These are phyloP conservation scores for Numenius arquata DNA, from an alignment of 2,113 vertebrate genomes.

Conservation along the genomic window DNA sequence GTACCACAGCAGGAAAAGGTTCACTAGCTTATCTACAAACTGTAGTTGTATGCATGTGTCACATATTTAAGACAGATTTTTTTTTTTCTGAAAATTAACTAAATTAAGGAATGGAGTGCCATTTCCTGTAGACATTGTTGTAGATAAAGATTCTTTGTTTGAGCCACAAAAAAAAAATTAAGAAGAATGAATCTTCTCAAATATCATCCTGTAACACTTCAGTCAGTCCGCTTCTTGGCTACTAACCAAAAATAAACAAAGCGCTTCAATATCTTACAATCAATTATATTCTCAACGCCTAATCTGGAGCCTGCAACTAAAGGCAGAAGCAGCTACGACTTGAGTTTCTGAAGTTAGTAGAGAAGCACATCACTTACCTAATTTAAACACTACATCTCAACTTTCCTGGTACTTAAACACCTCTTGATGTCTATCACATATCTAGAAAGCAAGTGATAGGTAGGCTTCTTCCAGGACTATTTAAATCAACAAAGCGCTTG, in stretches of 20 bases:
- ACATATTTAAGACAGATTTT: not conserved
- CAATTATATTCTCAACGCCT: not conserved
- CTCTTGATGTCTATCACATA: not conserved
- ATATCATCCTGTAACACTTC: not conserved
- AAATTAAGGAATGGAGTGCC: not conserved
- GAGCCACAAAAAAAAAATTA: not conserved
- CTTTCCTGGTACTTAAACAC: not conserved
- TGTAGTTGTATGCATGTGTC: not conserved
- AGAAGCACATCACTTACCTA: not conserved
- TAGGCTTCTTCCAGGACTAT: not conserved
- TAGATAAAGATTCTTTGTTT: not conserved
- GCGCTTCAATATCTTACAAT: not conserved
- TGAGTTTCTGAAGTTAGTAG: not conserved
- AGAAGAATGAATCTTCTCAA: not conserved
- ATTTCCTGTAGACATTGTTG: not conserved
- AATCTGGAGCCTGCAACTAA: not conserved
- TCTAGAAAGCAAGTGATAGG: not conserved
- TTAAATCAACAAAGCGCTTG: not conserved
- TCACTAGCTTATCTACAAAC: not conserved
- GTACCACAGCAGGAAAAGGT: accelerated
- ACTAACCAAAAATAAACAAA: not conserved
- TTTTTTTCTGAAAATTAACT: not conserved
- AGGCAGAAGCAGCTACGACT: not conserved
- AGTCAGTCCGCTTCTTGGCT: not conserved
- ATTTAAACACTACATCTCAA: not conserved